phyloP scores from a whole-genome alignment of 2,113 vertebrate species.

The Bungarus multicinctus region DNA sequence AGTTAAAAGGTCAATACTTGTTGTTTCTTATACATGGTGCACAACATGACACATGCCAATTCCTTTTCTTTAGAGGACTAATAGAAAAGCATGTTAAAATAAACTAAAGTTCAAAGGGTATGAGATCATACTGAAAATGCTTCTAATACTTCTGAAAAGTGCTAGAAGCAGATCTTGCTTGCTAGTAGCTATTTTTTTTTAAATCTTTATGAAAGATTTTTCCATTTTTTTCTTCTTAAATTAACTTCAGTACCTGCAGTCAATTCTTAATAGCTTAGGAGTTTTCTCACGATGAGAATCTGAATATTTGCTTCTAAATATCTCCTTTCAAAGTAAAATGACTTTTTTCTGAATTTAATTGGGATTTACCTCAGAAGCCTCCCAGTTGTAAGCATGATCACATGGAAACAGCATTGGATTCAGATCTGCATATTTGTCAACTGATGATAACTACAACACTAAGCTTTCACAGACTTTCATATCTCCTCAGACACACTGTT shows the following conservation, averaged over 20 bases:
- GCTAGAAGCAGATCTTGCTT: not conserved
- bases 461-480: not conserved
- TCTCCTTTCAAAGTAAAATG: not conserved
- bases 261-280: not conserved
- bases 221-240: not conserved
- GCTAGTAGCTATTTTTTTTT: not conserved
- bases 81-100: constrained; percentile 18
- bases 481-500: not conserved
- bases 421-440: not conserved
- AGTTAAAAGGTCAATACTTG: constrained; percentile 14
- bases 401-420: not conserved
- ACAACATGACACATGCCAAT: constrained; percentile 30
- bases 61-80: constrained; percentile 15
- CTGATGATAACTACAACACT: not conserved
- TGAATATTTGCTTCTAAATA: not conserved
- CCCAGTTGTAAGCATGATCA: not conserved
- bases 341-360: not conserved
- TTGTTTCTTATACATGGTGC: not conserved
- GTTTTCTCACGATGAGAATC: not conserved
- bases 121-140: constrained; percentile 5
- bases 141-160: not conserved
- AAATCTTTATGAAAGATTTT: not conserved
- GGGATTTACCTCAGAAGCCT: not conserved
- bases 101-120: constrained; percentile 23
- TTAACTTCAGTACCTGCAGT: not conserved